These are phyloP conservation scores for Andrena camellia DNA, from an alignment of 2,888 invertebrate genomes.

Conservation along the genomic window DNA sequence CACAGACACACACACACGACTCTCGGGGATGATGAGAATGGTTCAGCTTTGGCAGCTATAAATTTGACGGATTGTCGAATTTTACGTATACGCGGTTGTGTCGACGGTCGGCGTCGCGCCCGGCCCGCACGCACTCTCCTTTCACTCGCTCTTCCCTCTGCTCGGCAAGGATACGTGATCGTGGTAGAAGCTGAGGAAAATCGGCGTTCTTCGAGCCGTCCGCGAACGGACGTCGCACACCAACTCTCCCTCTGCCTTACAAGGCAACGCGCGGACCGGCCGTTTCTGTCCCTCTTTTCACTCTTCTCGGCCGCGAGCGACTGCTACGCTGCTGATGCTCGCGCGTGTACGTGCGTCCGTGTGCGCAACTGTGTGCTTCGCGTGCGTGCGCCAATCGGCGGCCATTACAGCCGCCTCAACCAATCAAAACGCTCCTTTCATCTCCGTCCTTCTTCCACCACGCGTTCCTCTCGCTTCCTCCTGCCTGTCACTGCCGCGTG, in stretches of 20 bases:
- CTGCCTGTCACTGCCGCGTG: slow-evolving; percentile 61
- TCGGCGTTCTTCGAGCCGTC: slow-evolving; percentile 73
- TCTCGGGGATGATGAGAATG: slow-evolving; percentile 63
- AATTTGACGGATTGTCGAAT: slow-evolving; percentile 83
- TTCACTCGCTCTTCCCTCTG: slow-evolving; percentile 43
- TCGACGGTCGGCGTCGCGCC: slow-evolving; percentile 74
- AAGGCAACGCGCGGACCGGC: slow-evolving; percentile 82
- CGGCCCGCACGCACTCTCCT: slow-evolving; percentile 63
- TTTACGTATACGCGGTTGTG: slow-evolving; percentile 80
- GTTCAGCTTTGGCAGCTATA: slow-evolving; percentile 62
- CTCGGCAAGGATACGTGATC: slow-evolving; percentile 40
- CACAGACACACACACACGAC: neutral
- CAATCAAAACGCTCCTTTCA: slow-evolving; percentile 75
- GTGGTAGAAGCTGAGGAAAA: slow-evolving; percentile 58
- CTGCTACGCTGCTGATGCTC: slow-evolving; percentile 69
- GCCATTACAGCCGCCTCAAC: slow-evolving; percentile 76
- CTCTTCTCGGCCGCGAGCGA: slow-evolving; percentile 77
- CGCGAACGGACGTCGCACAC: slow-evolving; percentile 73
- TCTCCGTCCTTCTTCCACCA: slow-evolving; percentile 54
- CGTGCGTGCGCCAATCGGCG: slow-evolving; percentile 75
- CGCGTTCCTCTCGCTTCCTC: slow-evolving; percentile 51
- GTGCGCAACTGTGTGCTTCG: slow-evolving; percentile 39
- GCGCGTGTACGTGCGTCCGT: slow-evolving; percentile 65
- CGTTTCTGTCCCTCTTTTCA: slow-evolving; percentile 80
- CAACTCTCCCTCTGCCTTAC: slow-evolving; percentile 76